Evolutionary conservation across 2,888 invertebrate genomes (phyloP).

Genomic region (Caenorhabditis doughertyi): DNA sequence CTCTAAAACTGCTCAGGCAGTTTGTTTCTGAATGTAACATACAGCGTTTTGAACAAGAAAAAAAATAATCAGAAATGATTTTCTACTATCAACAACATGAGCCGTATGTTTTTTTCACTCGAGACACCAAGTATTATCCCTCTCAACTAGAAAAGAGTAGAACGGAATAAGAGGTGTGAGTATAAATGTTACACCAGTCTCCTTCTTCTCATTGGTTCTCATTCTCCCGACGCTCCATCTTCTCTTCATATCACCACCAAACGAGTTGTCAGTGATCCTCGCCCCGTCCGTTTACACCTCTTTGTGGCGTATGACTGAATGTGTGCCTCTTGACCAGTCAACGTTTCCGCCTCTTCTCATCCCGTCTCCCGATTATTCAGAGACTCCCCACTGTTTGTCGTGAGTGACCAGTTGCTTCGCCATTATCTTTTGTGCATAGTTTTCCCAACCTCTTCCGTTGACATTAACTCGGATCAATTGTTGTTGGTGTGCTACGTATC

Average conservation of each 20-base stretch:
- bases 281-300: conserved; percentile 59
- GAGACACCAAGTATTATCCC: conserved; percentile 24
- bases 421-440: conserved; percentile 36
- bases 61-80: conserved; percentile 24
- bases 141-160: conserved; percentile 35
- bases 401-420: conserved; percentile 46
- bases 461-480: conserved; percentile 44
- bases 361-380: conserved; percentile 50
- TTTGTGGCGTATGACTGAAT: conserved; percentile 46
- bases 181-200: conserved; percentile 58
- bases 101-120: conserved; percentile 27
- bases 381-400: background rate
- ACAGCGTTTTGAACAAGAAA: background rate
- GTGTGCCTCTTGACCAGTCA: conserved; percentile 5
- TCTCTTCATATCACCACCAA: conserved; percentile 58
- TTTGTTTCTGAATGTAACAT: background rate
- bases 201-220: conserved; percentile 12
- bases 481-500: conserved; percentile 52
- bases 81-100: conserved; percentile 8
- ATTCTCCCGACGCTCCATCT: conserved; percentile 29
- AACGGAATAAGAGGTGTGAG: conserved; percentile 60
- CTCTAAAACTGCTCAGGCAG: too few relatives aligned
- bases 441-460: conserved; percentile 14
- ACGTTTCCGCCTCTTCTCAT: conserved; percentile 30
- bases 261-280: conserved; percentile 57